Conservation (phyloP, 2,113 vertebrate genomes). For the Halcyon malimbica region DNA sequence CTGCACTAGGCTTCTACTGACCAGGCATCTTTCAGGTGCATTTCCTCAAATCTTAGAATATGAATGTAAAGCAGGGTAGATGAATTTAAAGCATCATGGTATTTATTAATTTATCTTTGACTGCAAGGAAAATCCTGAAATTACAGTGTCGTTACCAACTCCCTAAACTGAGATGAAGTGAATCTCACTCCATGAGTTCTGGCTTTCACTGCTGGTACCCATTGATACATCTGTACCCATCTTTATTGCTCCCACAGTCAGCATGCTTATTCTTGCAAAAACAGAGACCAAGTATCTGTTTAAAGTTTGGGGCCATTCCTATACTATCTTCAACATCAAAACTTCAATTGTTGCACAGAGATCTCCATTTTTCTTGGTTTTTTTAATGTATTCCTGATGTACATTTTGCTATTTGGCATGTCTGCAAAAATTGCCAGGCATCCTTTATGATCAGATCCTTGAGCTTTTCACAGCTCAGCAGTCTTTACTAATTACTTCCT, state of each 20-base stretch:
- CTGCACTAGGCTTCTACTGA: neutral
- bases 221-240: neutral
- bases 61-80: neutral
- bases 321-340: neutral
- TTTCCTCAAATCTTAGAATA: neutral
- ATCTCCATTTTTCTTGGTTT: neutral
- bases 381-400: neutral
- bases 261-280: neutral
- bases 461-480: slow-evolving; percentile 9
- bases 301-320: neutral
- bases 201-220: neutral
- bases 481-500: slow-evolving; percentile 2
- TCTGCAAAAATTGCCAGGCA: neutral
- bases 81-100: neutral
- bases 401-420: neutral
- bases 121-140: neutral
- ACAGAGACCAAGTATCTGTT: neutral
- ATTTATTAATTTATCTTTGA: neutral
- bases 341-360: neutral
- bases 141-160: neutral
- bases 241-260: neutral
- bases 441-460: neutral
- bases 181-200: neutral
- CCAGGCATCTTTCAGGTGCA: neutral
- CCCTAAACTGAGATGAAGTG: neutral